Evolutionary conservation across 2,797 vertebrate species (phyloP).

Genomic region (Morelia viridis): DNA sequence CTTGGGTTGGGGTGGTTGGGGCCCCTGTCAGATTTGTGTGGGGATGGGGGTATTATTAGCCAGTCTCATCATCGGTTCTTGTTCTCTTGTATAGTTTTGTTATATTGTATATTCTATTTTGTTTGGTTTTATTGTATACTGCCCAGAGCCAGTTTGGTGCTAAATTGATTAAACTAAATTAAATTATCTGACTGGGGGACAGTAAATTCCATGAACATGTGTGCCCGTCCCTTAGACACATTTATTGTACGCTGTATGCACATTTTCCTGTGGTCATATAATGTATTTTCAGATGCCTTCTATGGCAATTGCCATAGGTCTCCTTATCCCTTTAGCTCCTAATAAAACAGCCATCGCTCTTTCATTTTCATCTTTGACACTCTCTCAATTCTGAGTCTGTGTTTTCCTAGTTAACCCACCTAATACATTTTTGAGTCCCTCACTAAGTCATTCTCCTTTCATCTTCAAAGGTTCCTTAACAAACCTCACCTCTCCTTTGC

Average conservation of each 20-base stretch:
- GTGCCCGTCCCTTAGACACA: background rate
- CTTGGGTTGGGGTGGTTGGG: no score
- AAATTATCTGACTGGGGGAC: background rate
- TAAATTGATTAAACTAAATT: background rate
- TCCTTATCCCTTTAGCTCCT: background rate
- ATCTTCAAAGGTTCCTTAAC: constrained; percentile 23
- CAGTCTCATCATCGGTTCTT: no score
- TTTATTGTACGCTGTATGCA: background rate
- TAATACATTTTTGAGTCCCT: constrained; percentile 5
- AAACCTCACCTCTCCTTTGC: background rate
- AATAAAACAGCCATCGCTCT: background rate
- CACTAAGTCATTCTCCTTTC: background rate
- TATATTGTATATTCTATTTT: no score
- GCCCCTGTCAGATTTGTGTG: no score
- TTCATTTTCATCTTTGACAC: background rate
- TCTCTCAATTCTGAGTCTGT: background rate
- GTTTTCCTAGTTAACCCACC: constrained; percentile 18
- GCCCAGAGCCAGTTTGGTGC: background rate
- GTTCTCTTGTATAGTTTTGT: no score
- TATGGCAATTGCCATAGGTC: background rate
- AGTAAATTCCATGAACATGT: background rate
- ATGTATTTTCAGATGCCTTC: background rate
- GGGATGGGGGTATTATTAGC: no score
- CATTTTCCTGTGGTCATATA: background rate
- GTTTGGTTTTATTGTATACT: no score